Base-by-base conservation (phyloP, 92 coral and sea anemone genomes). In the Hydrozoanthus gracilis region DNA sequence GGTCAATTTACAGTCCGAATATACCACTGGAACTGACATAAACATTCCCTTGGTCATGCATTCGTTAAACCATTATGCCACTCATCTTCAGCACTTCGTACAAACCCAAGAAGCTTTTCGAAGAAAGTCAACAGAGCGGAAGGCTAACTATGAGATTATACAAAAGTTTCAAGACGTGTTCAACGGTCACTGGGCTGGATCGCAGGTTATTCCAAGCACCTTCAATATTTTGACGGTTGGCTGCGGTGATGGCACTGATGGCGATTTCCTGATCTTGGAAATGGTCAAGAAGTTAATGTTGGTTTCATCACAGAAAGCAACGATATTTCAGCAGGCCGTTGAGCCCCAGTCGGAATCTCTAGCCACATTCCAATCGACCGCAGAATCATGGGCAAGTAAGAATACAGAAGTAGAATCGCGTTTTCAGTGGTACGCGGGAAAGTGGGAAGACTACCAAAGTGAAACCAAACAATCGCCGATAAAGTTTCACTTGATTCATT, bases 401-500 rank as follows among this genome's bases (percentile, higher is more conserved):
- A 49, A 74, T 39, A 74, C 14, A 3, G 20, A 49, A 15, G 58
- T 15, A 17, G 11, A 74, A n/a, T 49, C 58, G 61, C 5, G 35
- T 74, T 74, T 74, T 74, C 79, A 49, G 8, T 74, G 79, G 79
- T 74, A 13, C 27, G 15, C 11, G 14, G 58, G 58, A 74, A 50
- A 16, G n/a, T 74, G 79, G 79, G 44, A 74, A 45, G 79, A 74
- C 20, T 74, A 74, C 50, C 60, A 74, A 50, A 51, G 44, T 14
- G 88, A 39, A 58, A 85, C 82, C 27, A 46, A 72, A 73, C 27
- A 35, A 46, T 58, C 54, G 5, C 82, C 88, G 1, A 4, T 3
- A 18, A 14, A 44, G 4, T 85, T 74, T 58, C 80, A 85, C 56
- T 72, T 85, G 55, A 68, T 85, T 6, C 88, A 85, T 85, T 85